Evolutionary conservation across 1,140 invertebrate genomes (phyloP).

Genomic region (Ruditapes philippinarum): DNA sequence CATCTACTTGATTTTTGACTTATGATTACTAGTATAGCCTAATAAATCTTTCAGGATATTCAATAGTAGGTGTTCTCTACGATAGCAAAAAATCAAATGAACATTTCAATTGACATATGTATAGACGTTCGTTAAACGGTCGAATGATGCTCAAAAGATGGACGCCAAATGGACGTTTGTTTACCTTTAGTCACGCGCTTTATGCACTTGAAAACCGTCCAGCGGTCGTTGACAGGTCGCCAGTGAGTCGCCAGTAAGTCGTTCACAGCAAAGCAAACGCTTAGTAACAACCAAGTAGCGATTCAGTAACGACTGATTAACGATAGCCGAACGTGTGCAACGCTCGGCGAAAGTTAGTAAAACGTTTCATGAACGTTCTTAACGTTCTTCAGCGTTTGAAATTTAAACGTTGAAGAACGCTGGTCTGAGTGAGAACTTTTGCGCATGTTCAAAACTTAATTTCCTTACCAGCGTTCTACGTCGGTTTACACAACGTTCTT

Average conservation of each 20-base stretch:
- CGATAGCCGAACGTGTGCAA: conserved; percentile 33
- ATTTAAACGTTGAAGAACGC: conserved; percentile 60
- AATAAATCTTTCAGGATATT: conserved; percentile 48
- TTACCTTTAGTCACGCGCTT: conserved; percentile 46
- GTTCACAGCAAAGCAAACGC: conserved; percentile 50
- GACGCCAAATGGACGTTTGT: conserved; percentile 45
- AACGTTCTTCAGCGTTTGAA: conserved; percentile 49
- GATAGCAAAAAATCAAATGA: conserved; percentile 49
- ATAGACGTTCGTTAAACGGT: conserved; percentile 45
- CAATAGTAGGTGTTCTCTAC: conserved; percentile 46
- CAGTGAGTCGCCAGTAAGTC: conserved; percentile 59
- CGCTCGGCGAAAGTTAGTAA: conserved; percentile 21
- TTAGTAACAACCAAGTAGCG: conserved; percentile 51
- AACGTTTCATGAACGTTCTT: conserved; percentile 58
- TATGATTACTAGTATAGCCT: conserved; percentile 46
- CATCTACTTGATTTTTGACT: conserved; percentile 51
- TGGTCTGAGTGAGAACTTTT: conserved; percentile 50
- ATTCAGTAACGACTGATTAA: conserved; percentile 40
- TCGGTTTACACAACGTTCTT: no score
- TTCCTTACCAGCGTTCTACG: conserved; percentile 35
- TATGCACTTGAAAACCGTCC: conserved; percentile 17
- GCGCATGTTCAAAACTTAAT: conserved; percentile 40
- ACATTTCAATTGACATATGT: conserved; percentile 44
- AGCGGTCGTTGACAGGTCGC: conserved; percentile 48
- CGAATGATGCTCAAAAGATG: conserved; percentile 41